These are phyloP conservation scores for Orbicella faveolata DNA, from an alignment of 64 coral and sea anemone species.

Conservation along the genomic window DNA sequence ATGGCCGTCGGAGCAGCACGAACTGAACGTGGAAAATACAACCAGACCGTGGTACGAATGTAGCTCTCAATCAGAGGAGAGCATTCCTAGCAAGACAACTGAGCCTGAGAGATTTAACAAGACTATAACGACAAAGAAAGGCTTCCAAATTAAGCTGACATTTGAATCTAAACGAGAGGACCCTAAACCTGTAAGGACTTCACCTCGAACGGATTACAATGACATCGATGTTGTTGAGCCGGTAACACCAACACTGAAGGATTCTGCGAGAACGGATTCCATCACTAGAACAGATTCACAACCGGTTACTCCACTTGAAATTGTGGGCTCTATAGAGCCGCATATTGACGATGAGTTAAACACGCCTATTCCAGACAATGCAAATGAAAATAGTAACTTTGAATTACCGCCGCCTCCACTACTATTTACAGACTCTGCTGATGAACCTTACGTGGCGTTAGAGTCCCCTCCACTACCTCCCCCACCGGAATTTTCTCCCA, in stretches of 20 bases:
- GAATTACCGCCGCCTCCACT: slow-evolving; percentile 73
- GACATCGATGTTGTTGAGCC: neutral
- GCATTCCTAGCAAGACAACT: neutral
- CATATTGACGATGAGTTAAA: neutral
- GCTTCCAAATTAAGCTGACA: slow-evolving; percentile 37
- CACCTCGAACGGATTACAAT: neutral
- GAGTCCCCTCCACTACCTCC: slow-evolving; percentile 76
- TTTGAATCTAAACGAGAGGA: slow-evolving; percentile 20
- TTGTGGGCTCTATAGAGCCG: neutral
- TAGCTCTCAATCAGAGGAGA: slow-evolving; percentile 57
- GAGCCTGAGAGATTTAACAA: slow-evolving; percentile 22
- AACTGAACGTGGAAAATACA: neutral
- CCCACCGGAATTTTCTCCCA: slow-evolving; percentile 76
- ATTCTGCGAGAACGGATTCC: neutral
- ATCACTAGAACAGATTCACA: neutral
- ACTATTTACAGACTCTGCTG: slow-evolving; percentile 41
- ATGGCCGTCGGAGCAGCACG: slow-evolving; percentile 21
- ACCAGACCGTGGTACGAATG: slow-evolving; percentile 55
- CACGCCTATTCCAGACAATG: neutral
- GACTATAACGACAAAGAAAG: slow-evolving; percentile 35
- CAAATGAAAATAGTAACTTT: slow-evolving; percentile 2
- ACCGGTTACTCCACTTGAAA: neutral
- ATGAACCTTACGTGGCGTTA: slow-evolving; percentile 7
- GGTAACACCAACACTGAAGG: neutral
- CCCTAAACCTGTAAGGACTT: neutral